phyloP scores from a whole-genome alignment of 1,140 invertebrate genomes.

The Wiebesia pumilae region DNA sequence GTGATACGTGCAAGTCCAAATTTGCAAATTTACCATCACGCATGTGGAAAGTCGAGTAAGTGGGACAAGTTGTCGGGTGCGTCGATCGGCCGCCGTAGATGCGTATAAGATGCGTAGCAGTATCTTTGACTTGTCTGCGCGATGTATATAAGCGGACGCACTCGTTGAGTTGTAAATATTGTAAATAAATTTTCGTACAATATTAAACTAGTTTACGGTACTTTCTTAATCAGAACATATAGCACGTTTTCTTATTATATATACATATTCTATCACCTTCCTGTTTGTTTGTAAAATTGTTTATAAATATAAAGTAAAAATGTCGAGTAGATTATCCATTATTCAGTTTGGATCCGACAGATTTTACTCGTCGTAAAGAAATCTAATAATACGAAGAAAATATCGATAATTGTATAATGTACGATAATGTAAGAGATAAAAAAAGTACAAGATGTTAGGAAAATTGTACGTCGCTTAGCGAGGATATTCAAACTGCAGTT shows the following conservation, averaged over 20 bases:
- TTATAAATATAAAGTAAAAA: not conserved
- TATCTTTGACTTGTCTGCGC: not conserved
- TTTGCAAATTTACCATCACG: not conserved
- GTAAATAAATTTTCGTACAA: not conserved
- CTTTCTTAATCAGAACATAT: not conserved
- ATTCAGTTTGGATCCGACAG: too few relatives aligned
- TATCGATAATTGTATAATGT: not conserved
- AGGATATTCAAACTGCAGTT: not conserved
- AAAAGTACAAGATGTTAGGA: not conserved
- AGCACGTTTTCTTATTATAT: not conserved
- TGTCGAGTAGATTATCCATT: not conserved
- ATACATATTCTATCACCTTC: not conserved
- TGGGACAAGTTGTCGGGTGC: not conserved
- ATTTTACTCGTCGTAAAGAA: too few relatives aligned
- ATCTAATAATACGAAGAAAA: not conserved
- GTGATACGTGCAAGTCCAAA: not conserved
- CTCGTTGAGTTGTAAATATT: not conserved
- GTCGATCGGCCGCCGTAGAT: not conserved
- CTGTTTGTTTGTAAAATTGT: not conserved
- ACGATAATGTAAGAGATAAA: not conserved
- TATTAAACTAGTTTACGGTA: too few relatives aligned
- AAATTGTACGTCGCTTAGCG: not conserved
- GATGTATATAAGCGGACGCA: not conserved
- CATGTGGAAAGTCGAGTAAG: not conserved
- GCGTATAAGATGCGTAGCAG: not conserved